Evolutionary conservation across 2,888 invertebrate species (phyloP).

Genomic region (Scaptomyza parva): DNA sequence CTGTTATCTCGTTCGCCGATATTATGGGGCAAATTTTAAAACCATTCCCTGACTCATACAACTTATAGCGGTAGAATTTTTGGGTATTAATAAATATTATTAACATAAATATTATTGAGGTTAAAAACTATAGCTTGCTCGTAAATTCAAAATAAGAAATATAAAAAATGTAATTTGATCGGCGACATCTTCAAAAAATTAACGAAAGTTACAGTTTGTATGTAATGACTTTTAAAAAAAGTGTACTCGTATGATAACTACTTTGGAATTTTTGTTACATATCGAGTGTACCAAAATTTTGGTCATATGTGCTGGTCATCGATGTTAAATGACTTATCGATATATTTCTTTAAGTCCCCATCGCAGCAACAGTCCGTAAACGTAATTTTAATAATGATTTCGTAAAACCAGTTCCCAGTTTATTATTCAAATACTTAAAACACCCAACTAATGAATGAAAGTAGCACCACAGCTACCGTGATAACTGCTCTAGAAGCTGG

Average conservation of each 20-base stretch:
- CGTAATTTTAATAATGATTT: conserved; percentile 53
- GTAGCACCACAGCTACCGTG: conserved; percentile 9
- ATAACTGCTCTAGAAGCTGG: conserved; percentile 21
- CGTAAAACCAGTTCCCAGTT: conserved; percentile 38
- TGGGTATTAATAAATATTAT: neutral
- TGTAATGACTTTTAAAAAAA: neutral
- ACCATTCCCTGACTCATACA: neutral
- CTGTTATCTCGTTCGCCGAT: neutral
- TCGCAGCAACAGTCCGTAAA: conserved; percentile 29
- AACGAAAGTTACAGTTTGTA: too few relatives aligned
- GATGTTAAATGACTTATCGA: too few relatives aligned
- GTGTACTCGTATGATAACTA: too few relatives aligned
- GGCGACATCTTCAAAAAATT: too few relatives aligned
- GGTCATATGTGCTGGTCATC: too few relatives aligned
- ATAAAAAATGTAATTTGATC: too few relatives aligned
- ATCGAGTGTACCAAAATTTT: neutral
- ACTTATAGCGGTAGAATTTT: neutral
- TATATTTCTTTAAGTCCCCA: conserved; percentile 12
- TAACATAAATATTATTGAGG: neutral
- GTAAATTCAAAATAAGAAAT: too few relatives aligned
- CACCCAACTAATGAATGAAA: conserved; percentile 47
- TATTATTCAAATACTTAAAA: conserved; percentile 34
- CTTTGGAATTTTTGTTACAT: neutral
- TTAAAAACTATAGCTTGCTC: neutral
- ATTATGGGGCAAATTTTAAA: neutral